Percentiles rank a stretch among this genome's conserved stretches.
Conservation (phyloP, 2,888 invertebrate genomes). For the Chironomus tentans region DNA sequence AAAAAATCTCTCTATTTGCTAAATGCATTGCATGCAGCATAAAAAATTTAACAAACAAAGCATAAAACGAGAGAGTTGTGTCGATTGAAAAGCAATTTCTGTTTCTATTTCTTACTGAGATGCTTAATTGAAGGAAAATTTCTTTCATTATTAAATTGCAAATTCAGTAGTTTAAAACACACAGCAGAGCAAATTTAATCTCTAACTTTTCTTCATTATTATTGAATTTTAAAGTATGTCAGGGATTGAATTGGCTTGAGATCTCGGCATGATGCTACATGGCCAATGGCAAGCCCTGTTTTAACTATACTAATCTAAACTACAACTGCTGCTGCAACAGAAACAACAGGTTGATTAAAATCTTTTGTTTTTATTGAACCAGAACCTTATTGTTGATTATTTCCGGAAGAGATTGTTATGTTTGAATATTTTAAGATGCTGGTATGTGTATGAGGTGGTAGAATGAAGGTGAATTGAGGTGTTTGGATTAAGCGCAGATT, state of each 20-base stretch:
- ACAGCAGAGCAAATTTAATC: too few species aligned
- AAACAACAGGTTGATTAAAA: neutral
- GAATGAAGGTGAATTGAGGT: too few species aligned
- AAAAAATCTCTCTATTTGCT: neutral
- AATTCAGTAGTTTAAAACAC: neutral
- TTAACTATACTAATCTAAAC: neutral
- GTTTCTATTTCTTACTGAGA: neutral
- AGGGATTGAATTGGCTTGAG: conserved; percentile 2
- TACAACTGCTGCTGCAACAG: neutral
- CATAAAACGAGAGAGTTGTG: neutral
- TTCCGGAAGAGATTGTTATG: neutral
- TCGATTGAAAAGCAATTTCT: neutral
- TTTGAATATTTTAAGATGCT: neutral
- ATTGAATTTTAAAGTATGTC: conserved; percentile 10
- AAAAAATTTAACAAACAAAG: neutral
- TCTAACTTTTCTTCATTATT: neutral
- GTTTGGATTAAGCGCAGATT: too few species aligned
- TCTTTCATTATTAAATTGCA: neutral
- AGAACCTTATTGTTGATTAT: conserved; percentile 20
- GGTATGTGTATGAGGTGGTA: too few species aligned
- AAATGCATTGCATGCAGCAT: neutral
- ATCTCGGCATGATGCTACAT: neutral
- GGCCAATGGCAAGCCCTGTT: conserved; percentile 1
- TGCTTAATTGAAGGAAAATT: neutral
- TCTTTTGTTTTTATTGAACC: conserved; percentile 20